phyloP scores from a whole-genome alignment of 2,888 invertebrate species.

The Drosophila barbarae region DNA sequence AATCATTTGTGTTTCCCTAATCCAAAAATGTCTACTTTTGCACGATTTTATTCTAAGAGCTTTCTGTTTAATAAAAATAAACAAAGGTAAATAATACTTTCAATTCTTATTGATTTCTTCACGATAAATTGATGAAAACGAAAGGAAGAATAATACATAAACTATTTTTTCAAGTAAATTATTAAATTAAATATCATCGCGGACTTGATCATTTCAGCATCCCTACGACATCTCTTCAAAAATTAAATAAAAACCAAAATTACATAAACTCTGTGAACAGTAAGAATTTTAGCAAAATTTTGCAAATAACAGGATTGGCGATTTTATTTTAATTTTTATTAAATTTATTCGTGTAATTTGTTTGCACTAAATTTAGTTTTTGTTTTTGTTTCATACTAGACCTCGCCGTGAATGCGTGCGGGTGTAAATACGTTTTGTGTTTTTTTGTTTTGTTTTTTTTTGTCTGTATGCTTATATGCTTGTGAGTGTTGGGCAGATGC shows the following conservation, averaged over 20 bases:
- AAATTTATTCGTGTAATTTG: conserved; percentile 73
- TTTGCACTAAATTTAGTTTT: conserved; percentile 70
- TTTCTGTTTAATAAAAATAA: conserved; percentile 20
- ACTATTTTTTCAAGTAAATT: too few relatives aligned
- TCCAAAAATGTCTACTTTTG: conserved; percentile 18
- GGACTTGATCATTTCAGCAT: too few relatives aligned
- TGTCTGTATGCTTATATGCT: conserved; percentile 36
- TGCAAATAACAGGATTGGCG: conserved; percentile 50
- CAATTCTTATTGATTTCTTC: neutral
- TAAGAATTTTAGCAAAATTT: conserved; percentile 34
- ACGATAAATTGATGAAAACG: neutral
- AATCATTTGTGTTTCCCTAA: conserved; percentile 21
- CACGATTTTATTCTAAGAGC: conserved; percentile 4
- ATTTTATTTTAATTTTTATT: conserved; percentile 67
- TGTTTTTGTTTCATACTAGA: conserved; percentile 46
- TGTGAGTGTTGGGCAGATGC: conserved; percentile 37
- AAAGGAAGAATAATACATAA: neutral
- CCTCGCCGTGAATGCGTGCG: conserved; percentile 29
- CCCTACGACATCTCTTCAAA: too few relatives aligned
- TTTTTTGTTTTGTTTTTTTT: conserved; percentile 14
- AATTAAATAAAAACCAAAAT: too few relatives aligned
- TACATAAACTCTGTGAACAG: conserved; percentile 10
- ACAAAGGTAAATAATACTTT: conserved; percentile 7
- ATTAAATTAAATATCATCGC: too few relatives aligned
- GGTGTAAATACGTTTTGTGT: conserved; percentile 31